Evolutionary conservation across 2,797 vertebrate species (phyloP).

Genomic region (Gymnothorax reevesii): DNA sequence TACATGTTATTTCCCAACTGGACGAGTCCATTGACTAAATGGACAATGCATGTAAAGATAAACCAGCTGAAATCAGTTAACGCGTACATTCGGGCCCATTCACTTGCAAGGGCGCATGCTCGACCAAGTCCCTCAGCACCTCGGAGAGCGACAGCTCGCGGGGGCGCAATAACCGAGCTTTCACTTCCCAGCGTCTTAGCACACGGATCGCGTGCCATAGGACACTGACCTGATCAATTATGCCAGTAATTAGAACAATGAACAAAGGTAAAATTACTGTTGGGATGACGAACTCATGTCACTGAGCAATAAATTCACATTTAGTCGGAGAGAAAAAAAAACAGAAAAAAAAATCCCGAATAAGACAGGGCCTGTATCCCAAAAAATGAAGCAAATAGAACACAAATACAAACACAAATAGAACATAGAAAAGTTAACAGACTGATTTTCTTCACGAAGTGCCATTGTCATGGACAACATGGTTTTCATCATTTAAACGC

Average conservation of each 20-base stretch:
- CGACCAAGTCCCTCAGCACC: slow-evolving; percentile 52
- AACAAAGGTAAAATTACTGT: not conserved
- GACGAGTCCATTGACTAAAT: not conserved
- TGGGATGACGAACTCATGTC: not conserved
- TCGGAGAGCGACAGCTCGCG: slow-evolving; percentile 48
- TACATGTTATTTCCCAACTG: not conserved
- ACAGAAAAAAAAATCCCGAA: not conserved
- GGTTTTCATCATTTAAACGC: not conserved
- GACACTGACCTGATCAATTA: not conserved
- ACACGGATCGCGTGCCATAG: not conserved
- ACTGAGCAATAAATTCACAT: not conserved
- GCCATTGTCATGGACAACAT: not conserved
- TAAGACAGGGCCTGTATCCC: not conserved
- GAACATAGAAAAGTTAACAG: not conserved
- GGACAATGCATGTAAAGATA: not conserved
- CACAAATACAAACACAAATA: not conserved
- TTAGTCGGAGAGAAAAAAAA: not conserved
- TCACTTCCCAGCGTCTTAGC: not conserved
- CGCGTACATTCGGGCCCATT: not conserved
- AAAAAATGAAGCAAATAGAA: not conserved
- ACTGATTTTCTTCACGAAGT: not conserved
- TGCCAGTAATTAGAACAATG: not conserved
- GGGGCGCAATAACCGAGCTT: too few relatives aligned
- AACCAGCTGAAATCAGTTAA: not conserved
- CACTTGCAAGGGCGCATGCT: not conserved